Evolutionary conservation across 2,888 invertebrate genomes (phyloP).

Genomic region (Yponomeuta plumbellus): DNA sequence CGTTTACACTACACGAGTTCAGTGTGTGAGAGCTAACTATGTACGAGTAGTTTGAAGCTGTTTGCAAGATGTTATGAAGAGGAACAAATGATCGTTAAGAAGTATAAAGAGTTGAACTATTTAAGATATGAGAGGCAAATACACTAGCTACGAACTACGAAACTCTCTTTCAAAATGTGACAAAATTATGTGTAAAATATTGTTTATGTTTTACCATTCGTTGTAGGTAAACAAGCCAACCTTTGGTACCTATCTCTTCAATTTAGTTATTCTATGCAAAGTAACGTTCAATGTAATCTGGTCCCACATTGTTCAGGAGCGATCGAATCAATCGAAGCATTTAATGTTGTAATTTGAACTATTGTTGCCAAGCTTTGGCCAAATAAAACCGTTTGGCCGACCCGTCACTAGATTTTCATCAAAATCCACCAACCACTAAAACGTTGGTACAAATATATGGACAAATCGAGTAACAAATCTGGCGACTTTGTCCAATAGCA

Average conservation of each 20-base stretch:
- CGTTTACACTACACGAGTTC: not conserved
- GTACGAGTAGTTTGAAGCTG: too few relatives aligned
- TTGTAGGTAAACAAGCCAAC: not conserved
- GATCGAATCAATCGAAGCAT: slow-evolving; percentile 13
- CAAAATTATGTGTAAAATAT: too few relatives aligned
- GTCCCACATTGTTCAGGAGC: not conserved
- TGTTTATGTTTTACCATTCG: not conserved
- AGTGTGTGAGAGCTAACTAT: not conserved
- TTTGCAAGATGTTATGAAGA: too few relatives aligned
- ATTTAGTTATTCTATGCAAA: not conserved
- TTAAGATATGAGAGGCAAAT: too few relatives aligned
- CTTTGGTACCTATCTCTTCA: not conserved
- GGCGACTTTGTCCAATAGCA: slow-evolving; percentile 15
- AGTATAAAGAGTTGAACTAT: too few relatives aligned
- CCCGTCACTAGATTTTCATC: not conserved
- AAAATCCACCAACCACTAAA: not conserved
- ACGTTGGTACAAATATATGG: slow-evolving; percentile 16
- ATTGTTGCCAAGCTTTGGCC: slow-evolving; percentile 6
- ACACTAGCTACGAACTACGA: too few relatives aligned
- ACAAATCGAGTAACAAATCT: slow-evolving; percentile 19
- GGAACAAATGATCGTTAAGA: too few relatives aligned
- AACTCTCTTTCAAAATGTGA: too few relatives aligned
- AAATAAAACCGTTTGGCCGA: slow-evolving; percentile 6
- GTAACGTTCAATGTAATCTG: not conserved
- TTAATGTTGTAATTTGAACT: slow-evolving; percentile 9